Percentiles rank a stretch among this genome's conserved stretches.
Evolutionary conservation across 2,113 vertebrate genomes (phyloP).

Genomic region (Pipa parva): DNA sequence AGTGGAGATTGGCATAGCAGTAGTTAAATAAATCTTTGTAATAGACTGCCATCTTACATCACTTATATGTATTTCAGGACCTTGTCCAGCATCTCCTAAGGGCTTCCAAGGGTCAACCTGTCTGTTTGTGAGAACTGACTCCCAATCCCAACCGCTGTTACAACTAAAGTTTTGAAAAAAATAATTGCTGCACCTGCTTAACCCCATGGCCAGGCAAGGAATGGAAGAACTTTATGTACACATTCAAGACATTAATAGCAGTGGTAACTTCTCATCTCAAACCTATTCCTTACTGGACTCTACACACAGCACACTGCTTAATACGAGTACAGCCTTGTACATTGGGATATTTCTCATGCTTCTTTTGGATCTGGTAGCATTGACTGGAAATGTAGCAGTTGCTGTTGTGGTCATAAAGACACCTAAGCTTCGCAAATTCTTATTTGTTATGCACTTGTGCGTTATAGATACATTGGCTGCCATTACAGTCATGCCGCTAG

Average conservation of each 20-base stretch:
- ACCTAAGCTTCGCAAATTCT: slow-evolving; percentile 37
- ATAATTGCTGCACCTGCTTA: too few relatives aligned
- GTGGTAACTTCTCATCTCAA: slow-evolving; percentile 9
- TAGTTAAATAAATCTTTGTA: too few relatives aligned
- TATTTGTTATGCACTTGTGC: slow-evolving; percentile 44
- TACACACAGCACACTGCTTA: neutral
- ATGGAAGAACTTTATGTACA: slow-evolving; percentile 16
- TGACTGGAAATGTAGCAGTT: slow-evolving; percentile 30
- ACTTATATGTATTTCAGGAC: too few relatives aligned
- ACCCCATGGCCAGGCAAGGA: slow-evolving; percentile 4
- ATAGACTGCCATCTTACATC: too few relatives aligned
- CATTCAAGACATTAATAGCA: slow-evolving; percentile 4
- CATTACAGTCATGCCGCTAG: slow-evolving; percentile 41
- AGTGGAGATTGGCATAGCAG: too few relatives aligned
- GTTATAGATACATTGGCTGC: slow-evolving; percentile 38
- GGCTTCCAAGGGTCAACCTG: too few relatives aligned
- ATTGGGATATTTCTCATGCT: slow-evolving; percentile 26
- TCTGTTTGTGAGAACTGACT: too few relatives aligned
- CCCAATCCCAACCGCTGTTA: too few relatives aligned
- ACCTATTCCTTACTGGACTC: neutral
- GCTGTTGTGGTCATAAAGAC: slow-evolving; percentile 33
- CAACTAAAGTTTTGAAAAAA: too few relatives aligned
- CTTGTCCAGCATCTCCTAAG: too few relatives aligned
- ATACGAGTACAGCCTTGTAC: neutral
- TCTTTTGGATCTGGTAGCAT: slow-evolving; percentile 28